phyloP scores from a whole-genome alignment of 2,888 invertebrate genomes.

The Drosophila peninsularis region DNA sequence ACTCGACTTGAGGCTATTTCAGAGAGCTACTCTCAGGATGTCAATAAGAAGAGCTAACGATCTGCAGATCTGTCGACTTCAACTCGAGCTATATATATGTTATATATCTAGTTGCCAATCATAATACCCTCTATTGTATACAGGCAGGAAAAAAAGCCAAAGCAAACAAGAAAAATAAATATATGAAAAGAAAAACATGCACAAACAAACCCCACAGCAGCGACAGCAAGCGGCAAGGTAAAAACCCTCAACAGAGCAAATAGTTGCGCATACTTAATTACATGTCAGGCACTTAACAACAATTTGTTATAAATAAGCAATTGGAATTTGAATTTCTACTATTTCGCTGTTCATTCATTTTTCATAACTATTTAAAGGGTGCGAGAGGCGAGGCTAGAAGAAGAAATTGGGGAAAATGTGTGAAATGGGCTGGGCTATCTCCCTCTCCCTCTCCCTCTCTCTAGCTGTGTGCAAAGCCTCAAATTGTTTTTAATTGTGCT shows the following conservation, averaged over 20 bases:
- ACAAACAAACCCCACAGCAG: slow-evolving; percentile 10
- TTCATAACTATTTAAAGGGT: slow-evolving; percentile 51
- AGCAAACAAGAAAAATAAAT: not conserved
- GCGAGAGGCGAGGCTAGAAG: not conserved
- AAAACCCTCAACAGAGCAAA: slow-evolving; percentile 26
- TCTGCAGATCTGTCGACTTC: too few species aligned
- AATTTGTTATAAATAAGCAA: slow-evolving; percentile 10
- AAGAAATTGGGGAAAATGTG: not conserved
- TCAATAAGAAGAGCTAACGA: too few species aligned
- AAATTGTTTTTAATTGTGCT: slow-evolving; percentile 49
- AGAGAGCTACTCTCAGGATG: too few species aligned
- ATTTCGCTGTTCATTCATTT: slow-evolving; percentile 37
- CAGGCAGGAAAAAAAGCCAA: not conserved
- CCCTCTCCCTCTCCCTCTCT: too few species aligned
- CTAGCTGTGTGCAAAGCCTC: slow-evolving; percentile 21
- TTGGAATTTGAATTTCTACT: slow-evolving; percentile 10
- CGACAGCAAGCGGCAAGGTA: slow-evolving; percentile 1
- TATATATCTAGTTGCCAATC: not conserved
- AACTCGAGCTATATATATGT: not conserved
- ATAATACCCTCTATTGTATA: not conserved
- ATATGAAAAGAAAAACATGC: not conserved
- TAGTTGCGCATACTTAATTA: slow-evolving; percentile 65
- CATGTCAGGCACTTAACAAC: slow-evolving; percentile 29
- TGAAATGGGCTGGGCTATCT: not conserved
- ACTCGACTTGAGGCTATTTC: too few species aligned